These are phyloP conservation scores for Panthera tigris DNA, from an alignment of 2,113 vertebrate genomes.

Conservation along the genomic window DNA sequence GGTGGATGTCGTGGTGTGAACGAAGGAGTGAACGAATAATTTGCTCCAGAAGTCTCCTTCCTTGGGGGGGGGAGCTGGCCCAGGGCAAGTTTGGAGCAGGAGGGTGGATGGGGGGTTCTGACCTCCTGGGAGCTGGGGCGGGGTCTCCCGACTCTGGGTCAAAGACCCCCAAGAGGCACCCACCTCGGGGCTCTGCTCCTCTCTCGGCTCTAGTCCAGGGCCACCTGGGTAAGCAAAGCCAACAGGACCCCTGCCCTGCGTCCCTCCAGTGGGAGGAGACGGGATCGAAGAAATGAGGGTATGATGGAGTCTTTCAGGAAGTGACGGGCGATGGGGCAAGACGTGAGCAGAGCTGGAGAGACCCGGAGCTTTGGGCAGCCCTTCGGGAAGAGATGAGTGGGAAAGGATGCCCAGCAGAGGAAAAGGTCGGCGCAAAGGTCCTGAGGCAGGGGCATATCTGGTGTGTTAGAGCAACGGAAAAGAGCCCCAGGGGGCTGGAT, in stretches of 20 bases:
- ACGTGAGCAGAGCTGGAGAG: accelerated
- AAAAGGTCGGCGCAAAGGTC: background rate
- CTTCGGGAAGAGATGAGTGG: accelerated
- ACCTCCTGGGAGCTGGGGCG: accelerated
- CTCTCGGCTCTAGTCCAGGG: background rate
- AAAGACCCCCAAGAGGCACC: background rate
- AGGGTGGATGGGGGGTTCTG: too few relatives aligned
- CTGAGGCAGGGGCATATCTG: background rate
- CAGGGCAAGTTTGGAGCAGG: background rate
- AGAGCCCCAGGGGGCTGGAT: accelerated
- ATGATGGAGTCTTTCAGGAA: background rate
- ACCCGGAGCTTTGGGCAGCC: accelerated
- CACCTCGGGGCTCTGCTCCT: accelerated
- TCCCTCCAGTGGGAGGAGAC: accelerated
- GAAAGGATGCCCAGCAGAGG: too few relatives aligned
- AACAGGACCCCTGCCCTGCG: accelerated
- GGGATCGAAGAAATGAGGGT: accelerated
- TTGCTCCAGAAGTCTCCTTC: background rate
- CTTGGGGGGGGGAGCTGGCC: background rate
- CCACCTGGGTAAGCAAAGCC: background rate
- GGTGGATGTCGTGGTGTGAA: background rate
- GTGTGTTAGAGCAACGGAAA: background rate
- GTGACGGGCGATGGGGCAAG: accelerated
- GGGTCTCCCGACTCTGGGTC: background rate
- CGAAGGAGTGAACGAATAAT: accelerated